These are phyloP conservation scores for Tillus elongatus DNA, from an alignment of 2,888 invertebrate genomes.

Conservation along the genomic window DNA sequence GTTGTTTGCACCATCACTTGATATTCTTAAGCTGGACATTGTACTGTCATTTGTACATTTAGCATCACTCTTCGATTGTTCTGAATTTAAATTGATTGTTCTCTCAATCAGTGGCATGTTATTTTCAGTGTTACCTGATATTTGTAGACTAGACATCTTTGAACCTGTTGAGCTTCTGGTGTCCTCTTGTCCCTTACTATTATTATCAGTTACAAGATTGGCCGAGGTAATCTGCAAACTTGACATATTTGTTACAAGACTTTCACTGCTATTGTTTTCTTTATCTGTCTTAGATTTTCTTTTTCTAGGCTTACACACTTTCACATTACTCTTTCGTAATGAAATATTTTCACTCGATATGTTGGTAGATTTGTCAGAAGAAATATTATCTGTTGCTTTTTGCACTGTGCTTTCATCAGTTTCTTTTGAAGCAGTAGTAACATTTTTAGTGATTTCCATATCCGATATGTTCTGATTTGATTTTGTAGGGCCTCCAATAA, in stretches of 20 bases:
- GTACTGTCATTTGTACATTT: no score
- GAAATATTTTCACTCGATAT: constrained; percentile 10
- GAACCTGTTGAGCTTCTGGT: background rate
- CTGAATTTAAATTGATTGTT: no score
- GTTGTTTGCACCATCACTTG: no score
- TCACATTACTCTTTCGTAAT: background rate
- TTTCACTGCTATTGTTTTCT: background rate
- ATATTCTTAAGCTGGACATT: background rate
- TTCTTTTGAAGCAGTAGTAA: no score
- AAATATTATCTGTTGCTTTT: constrained; percentile 7
- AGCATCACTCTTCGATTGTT: no score
- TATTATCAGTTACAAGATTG: background rate
- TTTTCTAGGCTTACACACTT: constrained; percentile 1
- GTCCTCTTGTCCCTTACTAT: background rate
- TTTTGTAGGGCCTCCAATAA: background rate
- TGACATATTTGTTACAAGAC: no score
- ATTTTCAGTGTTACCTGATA: no score
- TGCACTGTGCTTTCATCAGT: no score
- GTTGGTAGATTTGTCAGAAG: constrained; percentile 12
- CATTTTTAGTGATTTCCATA: no score
- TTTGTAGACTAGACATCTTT: no score
- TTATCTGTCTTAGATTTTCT: background rate
- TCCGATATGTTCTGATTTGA: no score
- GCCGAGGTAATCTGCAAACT: background rate
- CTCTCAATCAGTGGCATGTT: no score